Percentiles rank a stretch among this genome's conserved stretches.
These are phyloP conservation scores for Anser brachyrhynchus DNA, from an alignment of 2,113 vertebrate species.

Conservation along the genomic window DNA sequence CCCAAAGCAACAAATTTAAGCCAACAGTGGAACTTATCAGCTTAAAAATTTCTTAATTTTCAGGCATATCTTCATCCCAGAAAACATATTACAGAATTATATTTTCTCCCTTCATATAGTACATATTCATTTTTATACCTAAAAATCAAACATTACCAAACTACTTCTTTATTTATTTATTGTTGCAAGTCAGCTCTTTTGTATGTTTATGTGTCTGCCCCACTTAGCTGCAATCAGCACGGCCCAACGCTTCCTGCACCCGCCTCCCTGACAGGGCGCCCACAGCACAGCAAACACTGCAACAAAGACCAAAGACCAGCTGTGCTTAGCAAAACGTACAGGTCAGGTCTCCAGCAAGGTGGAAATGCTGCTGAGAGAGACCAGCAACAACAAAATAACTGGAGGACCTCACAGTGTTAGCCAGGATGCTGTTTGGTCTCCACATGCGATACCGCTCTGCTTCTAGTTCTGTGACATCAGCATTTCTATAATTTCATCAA, in stretches of 20 bases:
- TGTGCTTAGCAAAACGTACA: background rate
- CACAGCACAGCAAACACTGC: background rate
- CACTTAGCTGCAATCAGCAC: fast-evolving
- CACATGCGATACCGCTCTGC: background rate
- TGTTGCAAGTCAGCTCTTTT: background rate
- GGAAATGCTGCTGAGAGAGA: background rate
- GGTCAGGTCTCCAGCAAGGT: background rate
- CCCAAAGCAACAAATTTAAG: background rate
- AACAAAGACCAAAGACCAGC: background rate
- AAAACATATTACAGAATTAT: background rate
- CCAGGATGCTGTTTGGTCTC: background rate
- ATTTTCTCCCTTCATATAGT: background rate
- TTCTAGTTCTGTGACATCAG: background rate
- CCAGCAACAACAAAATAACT: background rate
- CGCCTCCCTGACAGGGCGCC: background rate
- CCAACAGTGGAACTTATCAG: background rate
- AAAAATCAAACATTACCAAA: background rate
- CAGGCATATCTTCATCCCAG: background rate
- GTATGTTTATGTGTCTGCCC: background rate
- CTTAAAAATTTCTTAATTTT: background rate
- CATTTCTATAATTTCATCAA: background rate
- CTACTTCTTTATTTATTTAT: background rate
- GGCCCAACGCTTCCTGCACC: background rate
- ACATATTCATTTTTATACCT: background rate
- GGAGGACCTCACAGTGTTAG: background rate